Evolutionary conservation across 2,888 invertebrate genomes (phyloP).

Genomic region (Encarsia formosa): DNA sequence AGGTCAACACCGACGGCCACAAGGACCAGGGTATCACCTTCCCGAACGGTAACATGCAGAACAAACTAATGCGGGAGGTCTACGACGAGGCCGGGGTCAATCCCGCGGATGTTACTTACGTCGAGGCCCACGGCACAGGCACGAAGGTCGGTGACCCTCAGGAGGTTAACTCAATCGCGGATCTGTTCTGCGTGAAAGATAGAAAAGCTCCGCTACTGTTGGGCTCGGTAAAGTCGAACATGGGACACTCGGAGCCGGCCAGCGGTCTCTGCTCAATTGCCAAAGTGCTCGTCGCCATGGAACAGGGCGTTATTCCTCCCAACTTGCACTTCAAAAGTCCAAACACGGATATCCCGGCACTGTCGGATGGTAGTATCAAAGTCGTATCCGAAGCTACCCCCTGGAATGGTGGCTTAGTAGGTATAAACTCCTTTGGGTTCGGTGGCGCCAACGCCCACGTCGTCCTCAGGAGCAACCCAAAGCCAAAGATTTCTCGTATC

Average conservation of each 20-base stretch:
- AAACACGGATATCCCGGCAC: slow-evolving; percentile 87
- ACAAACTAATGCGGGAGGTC: slow-evolving; percentile 76
- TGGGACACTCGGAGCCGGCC: slow-evolving; percentile 96
- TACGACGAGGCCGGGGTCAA: slow-evolving; percentile 79
- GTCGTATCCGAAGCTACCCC: slow-evolving; percentile 79
- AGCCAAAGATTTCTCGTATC: slow-evolving; percentile 60
- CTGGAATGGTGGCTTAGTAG: slow-evolving; percentile 89
- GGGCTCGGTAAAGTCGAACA: slow-evolving; percentile 97
- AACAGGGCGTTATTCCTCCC: slow-evolving; percentile 79
- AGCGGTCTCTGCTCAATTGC: slow-evolving; percentile 88
- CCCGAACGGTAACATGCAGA: slow-evolving; percentile 78
- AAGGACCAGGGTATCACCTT: slow-evolving; percentile 89
- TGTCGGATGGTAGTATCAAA: slow-evolving; percentile 77
- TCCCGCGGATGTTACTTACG: slow-evolving; percentile 80
- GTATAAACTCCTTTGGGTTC: slow-evolving; percentile 96
- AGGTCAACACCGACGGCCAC: slow-evolving; percentile 88
- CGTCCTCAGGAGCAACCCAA: slow-evolving; percentile 75
- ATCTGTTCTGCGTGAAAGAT: slow-evolving; percentile 83
- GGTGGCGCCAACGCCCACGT: slow-evolving; percentile 96
- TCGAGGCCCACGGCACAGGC: slow-evolving; percentile 98
- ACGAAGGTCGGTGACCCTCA: slow-evolving; percentile 98
- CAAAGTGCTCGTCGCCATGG: slow-evolving; percentile 91
- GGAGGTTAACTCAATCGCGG: slow-evolving; percentile 91
- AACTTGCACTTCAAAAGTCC: slow-evolving; percentile 87
- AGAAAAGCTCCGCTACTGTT: slow-evolving; percentile 77